Evolutionary conservation across 1,140 invertebrate species (phyloP), one percentile per base, ranked within the genome.

Genomic region (Heliconius eleuchia): DNA sequence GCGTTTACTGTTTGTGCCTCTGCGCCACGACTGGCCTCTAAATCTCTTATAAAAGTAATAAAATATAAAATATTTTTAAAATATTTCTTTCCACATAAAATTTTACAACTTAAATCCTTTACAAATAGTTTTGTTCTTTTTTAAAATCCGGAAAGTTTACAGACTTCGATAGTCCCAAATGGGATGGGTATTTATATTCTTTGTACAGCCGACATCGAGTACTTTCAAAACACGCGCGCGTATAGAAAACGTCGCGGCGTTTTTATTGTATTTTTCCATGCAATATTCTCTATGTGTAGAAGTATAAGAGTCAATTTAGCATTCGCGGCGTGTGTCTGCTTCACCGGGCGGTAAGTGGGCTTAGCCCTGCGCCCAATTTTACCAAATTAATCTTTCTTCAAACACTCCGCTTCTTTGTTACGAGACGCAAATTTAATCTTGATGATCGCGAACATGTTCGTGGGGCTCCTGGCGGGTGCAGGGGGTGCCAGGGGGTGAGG

Each of bases 361-460:
- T 84, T 84, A 86, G 79, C 79, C 73, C 76, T 55, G 71, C 46
- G 73, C 82, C 77, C 79, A 92, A 89, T 88, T 91, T 91, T 86
- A 37, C 86, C 86, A 91, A 91, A 92, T 92, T 91, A 92, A 92
- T 92, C 91, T 91, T 86, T 88, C 88, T 91, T 91, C 90, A 92
- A 92, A 92, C 91, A 92, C 90, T 92, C 82, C 77, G 80, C 74
- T 86, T 87, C 87, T 90, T 91, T 91, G 89, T 88, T 83, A 77
- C 83, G 85, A 86, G 88, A 82, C 85, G 88, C 83, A 87, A 87
- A 88, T 86, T 91, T 87, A 89, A 91, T 90, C 89, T 88, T 82
- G 82, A 80, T 82, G 76, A 82, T 82, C 79, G 78, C 74, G 52
- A 78, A 74, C 74, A 76, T 73, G 66, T 37, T 46, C 23, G 71